These are phyloP conservation scores for Uloborus plumipes DNA, from an alignment of 2,888 invertebrate species.

Conservation along the genomic window DNA sequence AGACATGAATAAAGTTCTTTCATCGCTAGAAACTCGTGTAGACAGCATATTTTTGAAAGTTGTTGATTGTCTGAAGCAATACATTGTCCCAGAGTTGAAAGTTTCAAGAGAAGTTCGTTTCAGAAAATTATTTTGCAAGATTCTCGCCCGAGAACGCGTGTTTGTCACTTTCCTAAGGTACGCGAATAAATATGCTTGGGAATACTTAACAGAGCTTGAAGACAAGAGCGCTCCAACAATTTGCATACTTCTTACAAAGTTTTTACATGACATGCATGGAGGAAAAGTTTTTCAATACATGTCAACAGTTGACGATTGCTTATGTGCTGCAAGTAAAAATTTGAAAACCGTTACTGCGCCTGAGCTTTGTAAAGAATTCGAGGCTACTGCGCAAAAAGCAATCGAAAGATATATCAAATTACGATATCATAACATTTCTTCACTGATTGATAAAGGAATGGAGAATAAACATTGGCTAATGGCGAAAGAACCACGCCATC, in stretches of 20 bases:
- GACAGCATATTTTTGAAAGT: not conserved
- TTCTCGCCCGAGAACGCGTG: slow-evolving; percentile 22
- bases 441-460: slow-evolving; percentile 27
- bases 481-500: slow-evolving; percentile 37
- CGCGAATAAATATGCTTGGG: not conserved
- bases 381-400: slow-evolving; percentile 9
- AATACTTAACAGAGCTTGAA: not conserved
- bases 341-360: not conserved
- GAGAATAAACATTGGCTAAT: slow-evolving; percentile 34
- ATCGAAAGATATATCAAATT: slow-evolving; percentile 1
- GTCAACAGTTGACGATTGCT: slow-evolving; percentile 2
- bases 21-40: not conserved
- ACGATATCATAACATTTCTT: slow-evolving; percentile 1
- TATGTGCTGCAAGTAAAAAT: not conserved
- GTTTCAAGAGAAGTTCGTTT: slow-evolving; percentile 25
- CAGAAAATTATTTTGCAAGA: slow-evolving; percentile 26
- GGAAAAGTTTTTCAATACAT: not conserved
- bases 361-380: not conserved
- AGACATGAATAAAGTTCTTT: not conserved
- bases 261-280: not conserved
- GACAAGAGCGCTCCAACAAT: not conserved
- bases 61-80: not conserved
- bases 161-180: slow-evolving; percentile 25
- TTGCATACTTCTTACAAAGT: slow-evolving; percentile 10
- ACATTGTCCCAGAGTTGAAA: slow-evolving; percentile 25